Base-by-base conservation (phyloP, 2,888 invertebrate species). In the Mesochorus sp. region DNA sequence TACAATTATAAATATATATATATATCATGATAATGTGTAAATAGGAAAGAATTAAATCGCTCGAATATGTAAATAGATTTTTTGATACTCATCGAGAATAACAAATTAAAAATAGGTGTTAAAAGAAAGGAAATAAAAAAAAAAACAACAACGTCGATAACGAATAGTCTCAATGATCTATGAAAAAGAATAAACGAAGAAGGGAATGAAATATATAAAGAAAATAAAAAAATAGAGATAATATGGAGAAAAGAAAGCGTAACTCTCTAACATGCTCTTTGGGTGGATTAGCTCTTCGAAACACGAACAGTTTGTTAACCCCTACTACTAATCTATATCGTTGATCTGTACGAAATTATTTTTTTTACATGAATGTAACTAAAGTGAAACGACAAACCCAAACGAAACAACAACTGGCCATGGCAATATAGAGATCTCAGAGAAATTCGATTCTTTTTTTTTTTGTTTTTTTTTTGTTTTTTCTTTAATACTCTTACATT, bases 31-130 rank as follows among this genome's bases (percentile, higher is more conserved):
- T 70, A 49, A 31, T 57, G 49, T 68, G 66, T 62, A 75, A 62
- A 64, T 61, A 39, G 53, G 55, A 66, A 83, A 85, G 83, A 84
- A 85, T 83, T 82, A 81, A 81, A 80, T 78, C 79, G 37, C 59
- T 82, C 82, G 83, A 72, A 53, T 78, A 82, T 87, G 88, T 88
- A 87, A 78, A 88, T 88, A 88, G 81, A 82, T 85, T 79, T 83
- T 85, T 86, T 86, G 79, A 85, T 86, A 86, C 86, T 82, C 85
- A 83, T 80, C 84, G 82, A 80, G 81, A 71, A 78, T 62, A 84
- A 81, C 61, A 64, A 62, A 76, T 59, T n/a, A n/a, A n/a, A n/a
- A n/a, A n/a, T n/a, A n/a, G n/a, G n/a, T n/a, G n/a, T n/a, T n/a
- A n/a, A n/a, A n/a, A n/a, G n/a, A n/a, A n/a, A n/a, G n/a, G n/a